These are phyloP conservation scores for Tupaia tana DNA, from an alignment of 2,113 vertebrate species.

Conservation along the genomic window DNA sequence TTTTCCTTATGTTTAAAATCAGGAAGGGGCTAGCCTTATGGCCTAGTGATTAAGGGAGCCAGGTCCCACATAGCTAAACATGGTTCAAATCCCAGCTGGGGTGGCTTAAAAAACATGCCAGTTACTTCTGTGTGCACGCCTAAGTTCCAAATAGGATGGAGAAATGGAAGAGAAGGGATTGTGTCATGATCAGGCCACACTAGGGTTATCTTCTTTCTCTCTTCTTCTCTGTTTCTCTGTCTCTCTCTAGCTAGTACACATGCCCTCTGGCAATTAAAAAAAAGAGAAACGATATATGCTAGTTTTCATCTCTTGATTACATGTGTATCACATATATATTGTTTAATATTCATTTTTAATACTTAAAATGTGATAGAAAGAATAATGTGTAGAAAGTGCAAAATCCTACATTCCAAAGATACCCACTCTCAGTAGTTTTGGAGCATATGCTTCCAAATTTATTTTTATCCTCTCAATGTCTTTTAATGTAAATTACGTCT, in stretches of 20 bases:
- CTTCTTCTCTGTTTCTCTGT: too few species aligned
- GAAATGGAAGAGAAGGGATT: too few species aligned
- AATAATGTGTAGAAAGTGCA: not conserved
- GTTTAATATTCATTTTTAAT: not conserved
- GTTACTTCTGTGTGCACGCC: too few species aligned
- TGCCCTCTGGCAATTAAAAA: too few species aligned
- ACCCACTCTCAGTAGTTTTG: not conserved
- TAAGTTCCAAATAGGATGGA: too few species aligned
- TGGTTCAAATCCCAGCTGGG: too few species aligned
- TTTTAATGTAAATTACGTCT: not conserved
- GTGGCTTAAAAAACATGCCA: too few species aligned
- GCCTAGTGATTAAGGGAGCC: too few species aligned
- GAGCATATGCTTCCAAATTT: not conserved
- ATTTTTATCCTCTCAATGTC: conserved; percentile 1
- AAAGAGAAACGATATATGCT: not conserved
- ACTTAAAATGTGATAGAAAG: not conserved
- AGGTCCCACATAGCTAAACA: too few species aligned
- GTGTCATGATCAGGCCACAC: too few species aligned
- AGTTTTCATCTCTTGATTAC: conserved; percentile 3
- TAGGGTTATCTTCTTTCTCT: too few species aligned
- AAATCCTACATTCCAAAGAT: not conserved
- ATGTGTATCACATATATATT: not conserved
- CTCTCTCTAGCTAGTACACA: too few species aligned
- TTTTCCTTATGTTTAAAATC: conserved; percentile 20
- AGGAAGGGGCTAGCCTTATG: not conserved